A percentile compares a stretch with the other conserved stretches of the same genome.
Evolutionary conservation across 2,113 vertebrate species (phyloP).

Genomic region (Leptobrachium ailaonicum): DNA sequence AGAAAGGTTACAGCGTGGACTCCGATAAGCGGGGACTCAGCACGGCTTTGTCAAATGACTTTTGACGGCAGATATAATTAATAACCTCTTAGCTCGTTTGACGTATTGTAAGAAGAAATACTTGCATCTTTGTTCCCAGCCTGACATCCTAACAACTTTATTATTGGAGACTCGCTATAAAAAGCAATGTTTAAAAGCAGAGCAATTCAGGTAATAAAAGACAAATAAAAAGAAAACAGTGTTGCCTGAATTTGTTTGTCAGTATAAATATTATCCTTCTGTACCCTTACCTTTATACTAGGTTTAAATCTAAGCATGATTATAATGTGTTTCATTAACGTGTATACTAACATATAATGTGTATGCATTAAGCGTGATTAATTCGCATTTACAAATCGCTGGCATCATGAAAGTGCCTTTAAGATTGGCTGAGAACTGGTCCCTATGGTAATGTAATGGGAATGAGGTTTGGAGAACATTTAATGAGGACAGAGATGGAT

Average conservation of each 20-base stretch:
- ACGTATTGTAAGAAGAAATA: not conserved
- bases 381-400: no score
- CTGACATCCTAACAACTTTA: no score
- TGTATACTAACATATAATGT: no score
- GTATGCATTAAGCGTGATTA: no score
- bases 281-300: not conserved
- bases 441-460: no score
- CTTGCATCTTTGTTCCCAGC: no score
- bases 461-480: no score
- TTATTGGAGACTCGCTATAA: no score
- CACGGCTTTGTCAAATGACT: not conserved
- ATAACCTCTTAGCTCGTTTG: not conserved
- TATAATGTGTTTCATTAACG: not conserved
- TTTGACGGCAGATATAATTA: conserved; percentile 16
- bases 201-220: not conserved
- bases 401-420: no score
- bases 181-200: not conserved
- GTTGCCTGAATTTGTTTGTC: not conserved
- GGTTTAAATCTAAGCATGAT: not conserved
- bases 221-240: not conserved
- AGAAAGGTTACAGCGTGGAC: conserved; percentile 3
- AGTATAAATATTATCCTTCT: not conserved
- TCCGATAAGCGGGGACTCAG: not conserved
- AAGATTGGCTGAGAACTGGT: no score
- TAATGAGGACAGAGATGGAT: no score